Conservation (phyloP, 2,113 vertebrate genomes). For the Ammodytes marinus region DNA sequence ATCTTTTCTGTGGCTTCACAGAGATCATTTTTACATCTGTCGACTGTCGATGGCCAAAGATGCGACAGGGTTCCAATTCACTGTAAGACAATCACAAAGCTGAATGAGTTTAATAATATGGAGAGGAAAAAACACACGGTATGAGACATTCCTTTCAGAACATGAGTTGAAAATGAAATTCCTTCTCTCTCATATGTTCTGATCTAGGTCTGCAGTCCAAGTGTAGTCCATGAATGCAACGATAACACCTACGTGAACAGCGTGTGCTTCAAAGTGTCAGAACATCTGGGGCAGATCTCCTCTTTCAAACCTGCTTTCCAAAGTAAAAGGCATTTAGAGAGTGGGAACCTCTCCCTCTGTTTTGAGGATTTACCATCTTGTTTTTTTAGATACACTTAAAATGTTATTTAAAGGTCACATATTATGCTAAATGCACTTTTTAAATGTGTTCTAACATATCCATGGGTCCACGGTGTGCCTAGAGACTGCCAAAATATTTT, state of each 20-base stretch:
- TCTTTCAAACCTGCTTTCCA: conserved; percentile 79
- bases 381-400: background rate
- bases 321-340: conserved; percentile 71
- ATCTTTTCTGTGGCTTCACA: background rate
- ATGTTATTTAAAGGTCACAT: too few relatives aligned
- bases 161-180: background rate
- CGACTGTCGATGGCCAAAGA: conserved; percentile 68
- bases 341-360: background rate
- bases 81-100: conserved; percentile 56
- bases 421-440: too few relatives aligned
- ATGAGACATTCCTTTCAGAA: background rate
- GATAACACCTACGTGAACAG: conserved; percentile 87
- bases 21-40: background rate
- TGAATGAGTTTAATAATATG: background rate
- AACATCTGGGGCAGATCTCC: conserved; percentile 29
- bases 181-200: background rate
- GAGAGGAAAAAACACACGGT: background rate
- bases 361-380: background rate
- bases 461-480: too few relatives aligned
- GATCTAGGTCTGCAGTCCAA: conserved; percentile 86
- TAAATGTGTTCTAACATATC: too few relatives aligned
- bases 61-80: conserved; percentile 31
- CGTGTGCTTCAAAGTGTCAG: conserved; percentile 81
- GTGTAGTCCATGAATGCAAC: conserved; percentile 81
- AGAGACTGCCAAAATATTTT: too few relatives aligned